Conservation (phyloP, 2,797 vertebrate genomes). For the Cossypha heuglini region DNA sequence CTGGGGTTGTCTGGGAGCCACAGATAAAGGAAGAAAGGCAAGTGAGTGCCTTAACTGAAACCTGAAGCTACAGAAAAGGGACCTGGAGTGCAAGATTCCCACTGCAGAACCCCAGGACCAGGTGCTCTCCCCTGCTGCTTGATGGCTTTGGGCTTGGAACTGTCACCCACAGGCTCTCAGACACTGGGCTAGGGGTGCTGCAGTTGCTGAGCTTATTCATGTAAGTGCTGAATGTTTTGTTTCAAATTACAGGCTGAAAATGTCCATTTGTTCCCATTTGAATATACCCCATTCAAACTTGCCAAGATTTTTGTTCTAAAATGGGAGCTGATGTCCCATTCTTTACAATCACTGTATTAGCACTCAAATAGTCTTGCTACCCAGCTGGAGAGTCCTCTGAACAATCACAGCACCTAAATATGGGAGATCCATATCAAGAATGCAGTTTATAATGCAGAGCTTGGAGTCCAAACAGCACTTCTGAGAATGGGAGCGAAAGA, state of each 20-base stretch:
- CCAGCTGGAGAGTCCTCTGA: conserved; percentile 62
- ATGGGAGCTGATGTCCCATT: conserved; percentile 60
- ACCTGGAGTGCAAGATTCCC: neutral
- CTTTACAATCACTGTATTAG: conserved; percentile 65
- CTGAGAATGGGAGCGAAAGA: neutral
- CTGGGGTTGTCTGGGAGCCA: neutral
- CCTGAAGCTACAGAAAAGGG: neutral
- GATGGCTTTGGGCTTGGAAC: neutral
- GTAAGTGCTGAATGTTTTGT: conserved; percentile 56
- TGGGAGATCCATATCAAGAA: conserved; percentile 44
- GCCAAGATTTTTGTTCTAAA: conserved; percentile 68
- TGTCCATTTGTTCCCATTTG: conserved; percentile 59
- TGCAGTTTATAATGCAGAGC: neutral
- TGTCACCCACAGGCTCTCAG: neutral
- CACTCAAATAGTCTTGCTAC: conserved; percentile 50
- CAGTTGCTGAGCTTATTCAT: conserved; percentile 53
- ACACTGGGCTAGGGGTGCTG: neutral
- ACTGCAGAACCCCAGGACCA: neutral
- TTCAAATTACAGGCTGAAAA: conserved; percentile 64
- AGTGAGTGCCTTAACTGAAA: neutral
- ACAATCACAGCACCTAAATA: conserved; percentile 64
- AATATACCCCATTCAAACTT: conserved; percentile 55
- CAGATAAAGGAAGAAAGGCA: neutral
- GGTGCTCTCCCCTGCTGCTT: neutral
- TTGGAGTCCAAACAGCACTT: neutral